Evolutionary conservation across 2,113 vertebrate genomes (phyloP), one percentile per base, ranked within the genome.

Genomic region (Orcinus orca): DNA sequence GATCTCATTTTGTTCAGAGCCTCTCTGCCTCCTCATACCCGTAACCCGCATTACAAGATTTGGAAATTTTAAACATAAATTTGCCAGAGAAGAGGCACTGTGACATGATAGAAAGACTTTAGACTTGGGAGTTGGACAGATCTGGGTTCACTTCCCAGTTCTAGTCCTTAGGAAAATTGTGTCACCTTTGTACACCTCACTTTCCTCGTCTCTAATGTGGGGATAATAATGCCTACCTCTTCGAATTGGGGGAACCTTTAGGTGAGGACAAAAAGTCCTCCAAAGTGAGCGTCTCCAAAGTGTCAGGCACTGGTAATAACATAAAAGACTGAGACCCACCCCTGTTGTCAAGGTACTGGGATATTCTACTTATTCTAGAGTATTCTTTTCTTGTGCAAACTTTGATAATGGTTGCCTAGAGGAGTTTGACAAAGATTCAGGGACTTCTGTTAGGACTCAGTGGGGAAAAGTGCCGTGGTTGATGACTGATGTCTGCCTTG

Each of bases 291-390:
- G 29, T 21, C 36, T 76, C 58, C 8, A 29, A 55, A 76, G 38
- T 65, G 26, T 44, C 47, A 50, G 50, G 60, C 80, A 36, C 83
- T 55, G 23, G 62, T 23, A 50, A 74, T 33, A 47, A 53, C 29
- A 15, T 33, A 33, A 55, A 68, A 92, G 31, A 79, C 18, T 11
- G 25, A 91, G 44, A 58, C 33, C 8, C 6, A 76, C n/a, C 23
- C 38, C 58, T 86, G 2, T 55, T 91, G n/a, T 79, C 71, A 50
- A 91, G 62, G 44, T 86, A 88, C 41, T 76, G 83, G n/a, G 14
- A 47, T 50, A 77, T 76, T 87, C 15, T 86, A 55, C 38, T 97
- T 79, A 68, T 73, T 93, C 93, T 92, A 77, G 88, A 95, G 20
- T 79, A 79, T 55, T 79, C 60, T 96, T 91, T 60, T 31, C 15